Base-by-base conservation (phyloP, 1,140 invertebrate genomes). In the Manduca sexta region DNA sequence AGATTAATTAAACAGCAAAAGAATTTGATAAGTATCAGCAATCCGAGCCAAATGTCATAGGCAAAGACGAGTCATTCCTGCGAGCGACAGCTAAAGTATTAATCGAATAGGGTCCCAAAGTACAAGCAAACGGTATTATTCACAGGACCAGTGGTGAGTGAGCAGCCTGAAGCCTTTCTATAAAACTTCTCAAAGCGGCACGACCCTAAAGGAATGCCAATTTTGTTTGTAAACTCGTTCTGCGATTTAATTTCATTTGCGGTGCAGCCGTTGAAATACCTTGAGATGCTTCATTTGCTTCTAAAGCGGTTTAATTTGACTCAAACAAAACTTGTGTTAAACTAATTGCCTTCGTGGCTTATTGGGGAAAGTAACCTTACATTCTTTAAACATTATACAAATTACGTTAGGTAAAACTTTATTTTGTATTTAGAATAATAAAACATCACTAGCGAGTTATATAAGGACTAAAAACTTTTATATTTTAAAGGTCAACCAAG, bases 211-310 rank as follows among this genome's bases (percentile, higher is more conserved):
- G 53, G 49, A 52, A 56, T 53, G 49, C 53, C 52, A 53, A 56
- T 60, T 53, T 50, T 45, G 34, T 60, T 60, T 56, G 49, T 51
- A 50, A 50, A 54, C 44, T 42, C 43, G 33, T 43, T 42, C 51
- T 16, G 13, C 30, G 13, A 55, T 35, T 45, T 34, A 49, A 49
- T 44, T 46, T 43, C 38, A 46, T 56, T 51, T 50, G 49, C 38
- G 26, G 33, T 21, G 34, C 34, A 35, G 5, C n/a, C 14, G 34
- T 35, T n/a, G 6, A 12, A 35, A 26, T 26, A 5, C 21, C 21
- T 26, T 26, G 21, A 26, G 21, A 26, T 8, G 4, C 4, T 26
- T 26, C 21, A 26, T 26, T 26, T 26, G 21, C 21, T 26, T 26
- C 21, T 3, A 5, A 26, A 3, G 21, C 21, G 8, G 4, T 26